Evolutionary conservation across 1,140 invertebrate species (phyloP).

Genomic region (Riptortus pedestris): DNA sequence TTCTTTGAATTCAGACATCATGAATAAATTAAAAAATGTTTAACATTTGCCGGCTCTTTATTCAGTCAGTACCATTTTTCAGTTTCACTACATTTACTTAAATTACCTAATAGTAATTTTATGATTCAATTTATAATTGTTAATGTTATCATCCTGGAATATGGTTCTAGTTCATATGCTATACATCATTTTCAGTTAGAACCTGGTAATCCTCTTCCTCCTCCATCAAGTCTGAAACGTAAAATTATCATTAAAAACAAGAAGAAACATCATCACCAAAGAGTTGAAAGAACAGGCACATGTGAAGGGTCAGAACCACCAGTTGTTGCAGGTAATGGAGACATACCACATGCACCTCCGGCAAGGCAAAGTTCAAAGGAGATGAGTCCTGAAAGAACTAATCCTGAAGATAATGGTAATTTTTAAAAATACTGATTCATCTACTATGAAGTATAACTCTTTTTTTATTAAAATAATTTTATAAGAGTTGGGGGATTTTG

Average conservation of each 20-base stretch:
- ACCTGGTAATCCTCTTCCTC: constrained; percentile 69
- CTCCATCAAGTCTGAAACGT: constrained; percentile 68
- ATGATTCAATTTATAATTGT: too few species aligned
- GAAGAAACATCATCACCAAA: constrained; percentile 77
- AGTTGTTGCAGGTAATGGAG: constrained; percentile 47
- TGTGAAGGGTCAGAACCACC: constrained; percentile 30
- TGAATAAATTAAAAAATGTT: too few species aligned
- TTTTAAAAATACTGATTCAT: neutral
- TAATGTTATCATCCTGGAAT: too few species aligned
- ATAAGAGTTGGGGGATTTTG: too few species aligned
- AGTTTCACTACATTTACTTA: too few species aligned
- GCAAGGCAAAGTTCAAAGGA: constrained; percentile 53
- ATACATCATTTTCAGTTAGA: constrained; percentile 49
- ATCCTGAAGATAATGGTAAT: constrained; percentile 40
- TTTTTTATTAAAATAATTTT: too few species aligned
- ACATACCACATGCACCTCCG: constrained; percentile 45
- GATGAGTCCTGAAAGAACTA: constrained; percentile 43
- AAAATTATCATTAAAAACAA: constrained; percentile 99
- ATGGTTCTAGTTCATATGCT: too few species aligned
- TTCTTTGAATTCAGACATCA: too few species aligned
- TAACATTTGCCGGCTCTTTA: too few species aligned
- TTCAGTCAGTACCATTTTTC: too few species aligned
- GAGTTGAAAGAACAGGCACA: constrained; percentile 33
- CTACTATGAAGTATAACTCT: neutral
- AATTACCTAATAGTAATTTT: too few species aligned